A percentile compares a stretch with the other conserved stretches of the same genome.
phyloP scores from a whole-genome alignment of 2,113 vertebrate genomes.

The Nansenia antarctica region DNA sequence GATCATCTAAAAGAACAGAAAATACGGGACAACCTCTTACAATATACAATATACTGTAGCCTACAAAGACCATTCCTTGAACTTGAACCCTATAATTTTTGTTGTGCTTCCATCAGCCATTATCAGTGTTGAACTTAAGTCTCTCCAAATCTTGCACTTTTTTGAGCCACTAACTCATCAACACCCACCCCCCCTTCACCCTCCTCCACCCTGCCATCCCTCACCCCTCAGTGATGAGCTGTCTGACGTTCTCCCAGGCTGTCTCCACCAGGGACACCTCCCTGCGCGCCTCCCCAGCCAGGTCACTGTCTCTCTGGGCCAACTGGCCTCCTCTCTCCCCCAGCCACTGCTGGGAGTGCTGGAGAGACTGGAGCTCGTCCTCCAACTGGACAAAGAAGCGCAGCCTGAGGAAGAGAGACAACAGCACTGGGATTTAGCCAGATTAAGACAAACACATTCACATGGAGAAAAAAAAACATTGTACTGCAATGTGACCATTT shows the following conservation, averaged over 20 bases:
- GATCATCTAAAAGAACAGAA: no score
- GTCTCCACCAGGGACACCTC: slow-evolving; percentile 81
- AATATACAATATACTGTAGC: no score
- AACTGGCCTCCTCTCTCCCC: slow-evolving; percentile 90
- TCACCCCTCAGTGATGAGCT: slow-evolving; percentile 85
- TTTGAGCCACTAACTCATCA: no score
- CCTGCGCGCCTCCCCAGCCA: slow-evolving; percentile 79
- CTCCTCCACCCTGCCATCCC: slow-evolving; percentile 27
- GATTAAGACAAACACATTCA: slow-evolving; percentile 9
- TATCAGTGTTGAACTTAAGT: no score
- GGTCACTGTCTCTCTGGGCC: slow-evolving; percentile 82
- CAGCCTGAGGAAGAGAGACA: slow-evolving; percentile 76
- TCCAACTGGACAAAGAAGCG: slow-evolving; percentile 90
- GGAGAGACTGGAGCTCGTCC: slow-evolving; percentile 88
- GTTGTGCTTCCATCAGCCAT: no score
- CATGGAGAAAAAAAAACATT: no score
- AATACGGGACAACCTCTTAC: no score
- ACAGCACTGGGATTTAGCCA: slow-evolving; percentile 48
- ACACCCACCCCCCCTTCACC: background rate
- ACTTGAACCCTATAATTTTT: no score
- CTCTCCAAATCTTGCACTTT: background rate
- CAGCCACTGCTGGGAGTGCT: slow-evolving; percentile 91
- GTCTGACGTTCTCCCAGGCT: slow-evolving; percentile 84
- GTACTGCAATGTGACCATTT: no score
- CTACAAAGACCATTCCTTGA: no score